Conservation (phyloP, 2,113 vertebrate species). For the Albula goreensis region DNA sequence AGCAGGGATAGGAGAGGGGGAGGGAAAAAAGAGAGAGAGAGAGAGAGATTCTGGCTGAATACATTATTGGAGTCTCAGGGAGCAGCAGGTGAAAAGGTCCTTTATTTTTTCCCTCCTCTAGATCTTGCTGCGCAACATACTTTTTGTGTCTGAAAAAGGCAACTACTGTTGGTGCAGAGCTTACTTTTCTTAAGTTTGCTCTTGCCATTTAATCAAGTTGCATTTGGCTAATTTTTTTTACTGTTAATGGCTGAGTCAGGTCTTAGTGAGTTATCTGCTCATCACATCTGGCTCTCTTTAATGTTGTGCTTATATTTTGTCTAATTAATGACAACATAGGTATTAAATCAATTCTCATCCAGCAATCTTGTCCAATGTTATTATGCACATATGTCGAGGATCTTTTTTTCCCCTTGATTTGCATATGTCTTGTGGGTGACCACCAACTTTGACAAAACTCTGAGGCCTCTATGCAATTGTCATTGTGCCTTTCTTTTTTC, state of each 20-base stretch:
- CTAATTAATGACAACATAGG: conserved; percentile 42
- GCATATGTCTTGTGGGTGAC: conserved; percentile 28
- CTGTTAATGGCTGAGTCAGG: conserved; percentile 23
- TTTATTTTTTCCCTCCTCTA: conserved; percentile 45
- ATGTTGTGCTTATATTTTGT: conserved; percentile 9
- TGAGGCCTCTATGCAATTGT: background rate
- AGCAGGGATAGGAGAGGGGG: conserved; percentile 44
- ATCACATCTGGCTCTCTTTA: conserved; percentile 34
- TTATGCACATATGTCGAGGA: conserved; percentile 28
- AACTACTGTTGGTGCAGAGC: background rate
- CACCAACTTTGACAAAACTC: conserved; percentile 8
- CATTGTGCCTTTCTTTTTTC: background rate
- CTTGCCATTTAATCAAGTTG: background rate
- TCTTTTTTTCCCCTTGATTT: conserved; percentile 1
- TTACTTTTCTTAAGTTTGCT: background rate
- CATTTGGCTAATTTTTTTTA: conserved; percentile 28
- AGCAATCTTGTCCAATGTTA: conserved; percentile 20
- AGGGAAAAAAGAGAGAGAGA: conserved; percentile 17
- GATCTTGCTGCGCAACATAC: background rate
- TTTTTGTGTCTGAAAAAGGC: background rate
- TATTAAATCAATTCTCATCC: conserved; percentile 35
- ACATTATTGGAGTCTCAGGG: conserved; percentile 85
- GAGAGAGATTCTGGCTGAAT: conserved; percentile 55
- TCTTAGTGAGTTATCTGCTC: conserved; percentile 18
- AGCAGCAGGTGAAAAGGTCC: conserved; percentile 91